Percentiles rank a stretch among this genome's conserved stretches.
These are phyloP conservation scores for Cyaniris semiargus DNA, from an alignment of 2,888 invertebrate species.

Conservation along the genomic window DNA sequence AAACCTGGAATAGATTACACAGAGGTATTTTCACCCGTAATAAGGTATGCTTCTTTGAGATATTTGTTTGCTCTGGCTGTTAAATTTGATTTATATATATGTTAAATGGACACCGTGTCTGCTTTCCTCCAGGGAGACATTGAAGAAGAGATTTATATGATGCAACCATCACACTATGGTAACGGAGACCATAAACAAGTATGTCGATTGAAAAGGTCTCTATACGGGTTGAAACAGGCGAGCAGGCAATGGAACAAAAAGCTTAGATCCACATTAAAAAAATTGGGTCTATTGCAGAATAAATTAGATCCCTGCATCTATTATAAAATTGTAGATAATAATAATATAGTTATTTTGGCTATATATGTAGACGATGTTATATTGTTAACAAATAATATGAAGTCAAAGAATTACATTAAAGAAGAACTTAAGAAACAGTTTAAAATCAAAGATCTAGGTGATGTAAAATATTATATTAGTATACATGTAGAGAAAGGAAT, in stretches of 20 bases:
- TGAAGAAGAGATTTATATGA: slow-evolving; percentile 42
- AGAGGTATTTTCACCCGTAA: slow-evolving; percentile 37
- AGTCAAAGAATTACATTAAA: background rate
- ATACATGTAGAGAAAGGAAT: background rate
- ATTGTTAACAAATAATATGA: slow-evolving; percentile 29
- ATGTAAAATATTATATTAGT: background rate
- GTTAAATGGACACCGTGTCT: slow-evolving; percentile 41
- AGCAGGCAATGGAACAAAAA: too few relatives aligned
- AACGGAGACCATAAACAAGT: slow-evolving; percentile 37
- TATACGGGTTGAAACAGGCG: too few relatives aligned
- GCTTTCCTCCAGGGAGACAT: slow-evolving; percentile 42
- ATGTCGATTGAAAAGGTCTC: too few relatives aligned
- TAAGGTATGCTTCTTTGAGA: slow-evolving; percentile 40
- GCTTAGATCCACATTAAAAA: too few relatives aligned
- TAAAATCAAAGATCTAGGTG: background rate
- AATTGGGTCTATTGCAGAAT: too few relatives aligned
- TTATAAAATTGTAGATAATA: slow-evolving; percentile 7
- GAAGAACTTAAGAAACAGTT: background rate
- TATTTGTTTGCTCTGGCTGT: slow-evolving; percentile 37
- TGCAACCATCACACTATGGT: slow-evolving; percentile 33
- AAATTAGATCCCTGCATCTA: too few relatives aligned
- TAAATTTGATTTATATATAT: slow-evolving; percentile 35
- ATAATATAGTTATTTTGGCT: slow-evolving; percentile 28
- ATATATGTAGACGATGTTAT: slow-evolving; percentile 33
- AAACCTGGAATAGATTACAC: background rate